A percentile compares a stretch with the other conserved stretches of the same genome.
phyloP scores from a whole-genome alignment of 2,113 vertebrate species.

The Cyprinodon tularosa region DNA sequence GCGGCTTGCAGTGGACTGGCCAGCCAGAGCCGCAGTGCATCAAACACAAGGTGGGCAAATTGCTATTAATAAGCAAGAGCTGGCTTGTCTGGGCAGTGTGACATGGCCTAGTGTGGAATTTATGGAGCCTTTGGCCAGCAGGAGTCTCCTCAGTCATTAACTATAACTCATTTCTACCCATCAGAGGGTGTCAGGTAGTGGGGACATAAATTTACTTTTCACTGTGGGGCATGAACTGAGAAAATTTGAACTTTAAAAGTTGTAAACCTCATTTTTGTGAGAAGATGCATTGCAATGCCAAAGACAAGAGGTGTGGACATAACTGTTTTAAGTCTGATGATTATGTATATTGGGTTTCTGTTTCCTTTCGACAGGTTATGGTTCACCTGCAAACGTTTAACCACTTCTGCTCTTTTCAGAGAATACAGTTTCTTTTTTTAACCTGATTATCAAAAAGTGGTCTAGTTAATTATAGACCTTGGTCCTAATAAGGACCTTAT shows the following conservation, averaged over 20 bases:
- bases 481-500: constrained; percentile 10
- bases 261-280: constrained; percentile 29
- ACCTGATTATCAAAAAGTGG: background rate
- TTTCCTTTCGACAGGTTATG: constrained; percentile 5
- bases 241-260: constrained; percentile 27
- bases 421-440: background rate
- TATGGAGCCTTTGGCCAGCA: constrained; percentile 39
- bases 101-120: constrained; percentile 44
- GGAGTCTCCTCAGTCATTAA: constrained; percentile 49
- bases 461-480: constrained; percentile 14
- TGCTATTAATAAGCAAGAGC: constrained; percentile 64
- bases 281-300: constrained; percentile 3
- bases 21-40: constrained; percentile 76
- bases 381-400: constrained; percentile 16
- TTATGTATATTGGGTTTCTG: background rate
- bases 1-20: constrained; percentile 72
- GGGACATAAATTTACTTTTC: constrained; percentile 52
- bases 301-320: background rate
- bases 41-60: constrained; percentile 69
- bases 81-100: constrained; percentile 31
- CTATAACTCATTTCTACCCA: constrained; percentile 59
- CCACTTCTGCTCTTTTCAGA: constrained; percentile 26
- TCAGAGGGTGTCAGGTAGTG: constrained; percentile 46
- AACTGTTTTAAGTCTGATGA: constrained; percentile 27
- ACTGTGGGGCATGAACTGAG: constrained; percentile 6